Evolutionary conservation across 2,113 vertebrate species (phyloP).

Genomic region (Stomatorhinus ivindoensis): DNA sequence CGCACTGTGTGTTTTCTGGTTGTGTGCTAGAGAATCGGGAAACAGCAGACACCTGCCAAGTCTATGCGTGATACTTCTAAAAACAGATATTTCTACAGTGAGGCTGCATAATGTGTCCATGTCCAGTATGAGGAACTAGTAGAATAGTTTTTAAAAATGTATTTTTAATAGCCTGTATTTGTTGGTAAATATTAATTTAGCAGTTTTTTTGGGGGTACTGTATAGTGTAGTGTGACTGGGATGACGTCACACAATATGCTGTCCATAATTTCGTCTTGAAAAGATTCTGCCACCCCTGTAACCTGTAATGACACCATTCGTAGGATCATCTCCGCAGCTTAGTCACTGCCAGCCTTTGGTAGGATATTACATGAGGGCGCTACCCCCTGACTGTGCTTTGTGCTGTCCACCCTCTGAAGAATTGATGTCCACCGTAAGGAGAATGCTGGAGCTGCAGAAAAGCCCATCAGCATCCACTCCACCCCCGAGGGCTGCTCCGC

Average conservation of each 20-base stretch:
- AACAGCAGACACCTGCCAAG: neutral
- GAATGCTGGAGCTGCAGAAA: conserved; percentile 84
- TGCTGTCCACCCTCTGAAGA: conserved; percentile 45
- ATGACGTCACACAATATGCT: neutral
- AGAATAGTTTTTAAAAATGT: neutral
- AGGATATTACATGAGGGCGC: neutral
- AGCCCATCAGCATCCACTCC: conserved; percentile 92
- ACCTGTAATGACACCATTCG: neutral
- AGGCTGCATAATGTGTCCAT: neutral
- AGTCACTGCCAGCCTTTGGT: neutral
- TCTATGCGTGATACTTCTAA: neutral
- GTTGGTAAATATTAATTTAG: neutral
- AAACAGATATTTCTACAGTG: neutral
- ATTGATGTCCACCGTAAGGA: conserved; percentile 92
- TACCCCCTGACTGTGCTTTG: neutral
- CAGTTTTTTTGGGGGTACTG: neutral
- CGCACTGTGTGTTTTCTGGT: neutral
- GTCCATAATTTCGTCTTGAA: neutral
- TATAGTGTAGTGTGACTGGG: neutral
- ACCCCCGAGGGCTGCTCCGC: conserved; percentile 86
- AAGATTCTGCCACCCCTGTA: neutral
- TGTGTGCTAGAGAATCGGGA: neutral
- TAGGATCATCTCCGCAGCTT: neutral
- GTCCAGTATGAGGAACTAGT: neutral
- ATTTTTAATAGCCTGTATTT: neutral